Conservation (phyloP, 2,888 invertebrate genomes). For the Platycheirus albimanus region DNA sequence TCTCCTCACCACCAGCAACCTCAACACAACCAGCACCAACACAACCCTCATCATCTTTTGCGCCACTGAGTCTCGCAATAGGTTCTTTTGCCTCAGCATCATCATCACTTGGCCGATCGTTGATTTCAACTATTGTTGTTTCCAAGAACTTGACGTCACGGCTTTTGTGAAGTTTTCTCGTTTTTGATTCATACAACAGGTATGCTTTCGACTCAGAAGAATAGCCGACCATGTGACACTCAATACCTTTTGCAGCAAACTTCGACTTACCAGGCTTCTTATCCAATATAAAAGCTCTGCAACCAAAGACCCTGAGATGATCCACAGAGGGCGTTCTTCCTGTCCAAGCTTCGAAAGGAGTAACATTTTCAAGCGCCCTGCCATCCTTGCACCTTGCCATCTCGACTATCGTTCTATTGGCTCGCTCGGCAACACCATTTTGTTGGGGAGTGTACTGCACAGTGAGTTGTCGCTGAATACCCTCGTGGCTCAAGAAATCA, state of each 20-base stretch:
- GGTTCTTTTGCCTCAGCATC: neutral
- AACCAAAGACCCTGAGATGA: too few relatives aligned
- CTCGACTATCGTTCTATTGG: too few relatives aligned
- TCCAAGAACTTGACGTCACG: slow-evolving; percentile 7
- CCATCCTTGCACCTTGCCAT: slow-evolving; percentile 12
- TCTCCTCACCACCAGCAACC: neutral
- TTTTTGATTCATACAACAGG: neutral
- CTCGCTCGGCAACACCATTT: slow-evolving; percentile 8
- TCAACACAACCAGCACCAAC: neutral
- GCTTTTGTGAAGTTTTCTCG: too few relatives aligned
- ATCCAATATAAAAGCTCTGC: too few relatives aligned
- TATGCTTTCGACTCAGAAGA: slow-evolving; percentile 1
- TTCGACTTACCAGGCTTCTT: too few relatives aligned
- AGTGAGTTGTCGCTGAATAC: too few relatives aligned
- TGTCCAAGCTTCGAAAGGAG: too few relatives aligned
- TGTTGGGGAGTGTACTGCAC: neutral
- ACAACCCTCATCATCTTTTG: too few relatives aligned
- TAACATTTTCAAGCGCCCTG: too few relatives aligned
- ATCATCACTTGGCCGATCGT: neutral
- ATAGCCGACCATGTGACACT: neutral
- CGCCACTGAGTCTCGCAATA: neutral
- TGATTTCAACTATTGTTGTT: neutral
- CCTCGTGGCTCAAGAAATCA: too few relatives aligned
- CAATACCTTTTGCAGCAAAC: too few relatives aligned
- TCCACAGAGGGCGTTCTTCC: too few relatives aligned